A percentile compares a stretch with the other conserved stretches of the same genome.
phyloP scores from a whole-genome alignment of 2,888 invertebrate genomes.

The Eupithecia vulgata region DNA sequence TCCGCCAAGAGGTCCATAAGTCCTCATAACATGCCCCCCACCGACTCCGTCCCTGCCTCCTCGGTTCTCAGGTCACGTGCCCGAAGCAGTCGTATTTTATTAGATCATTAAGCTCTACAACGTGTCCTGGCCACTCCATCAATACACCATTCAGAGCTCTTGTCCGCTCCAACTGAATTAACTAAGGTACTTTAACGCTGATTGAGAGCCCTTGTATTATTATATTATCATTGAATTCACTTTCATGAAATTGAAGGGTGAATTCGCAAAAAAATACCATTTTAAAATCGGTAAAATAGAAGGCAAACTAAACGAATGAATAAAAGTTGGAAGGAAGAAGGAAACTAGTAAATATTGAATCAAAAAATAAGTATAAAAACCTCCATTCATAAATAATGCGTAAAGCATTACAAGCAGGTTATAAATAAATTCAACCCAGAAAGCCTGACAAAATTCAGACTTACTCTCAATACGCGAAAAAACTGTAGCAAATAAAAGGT shows the following conservation, averaged over 20 bases:
- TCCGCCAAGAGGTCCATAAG: neutral
- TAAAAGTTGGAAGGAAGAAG: neutral
- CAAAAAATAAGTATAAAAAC: neutral
- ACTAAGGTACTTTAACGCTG: constrained; percentile 32
- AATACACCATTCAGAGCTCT: constrained; percentile 55
- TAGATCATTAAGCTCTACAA: constrained; percentile 66
- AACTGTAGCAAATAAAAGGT: constrained; percentile 31
- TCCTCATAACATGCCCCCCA: constrained; percentile 10
- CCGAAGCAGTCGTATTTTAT: constrained; percentile 65
- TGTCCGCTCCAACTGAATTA: constrained; percentile 44
- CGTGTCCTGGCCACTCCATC: constrained; percentile 62
- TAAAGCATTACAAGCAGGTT: constrained; percentile 2
- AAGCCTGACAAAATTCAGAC: constrained; percentile 25
- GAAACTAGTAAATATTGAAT: neutral
- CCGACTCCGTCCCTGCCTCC: constrained; percentile 26
- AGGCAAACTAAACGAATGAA: neutral
- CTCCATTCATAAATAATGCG: neutral
- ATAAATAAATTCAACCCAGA: constrained; percentile 27
- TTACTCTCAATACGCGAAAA: constrained; percentile 30
- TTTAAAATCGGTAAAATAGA: neutral
- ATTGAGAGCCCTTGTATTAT: constrained; percentile 25
- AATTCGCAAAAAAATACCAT: neutral
- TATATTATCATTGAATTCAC: neutral
- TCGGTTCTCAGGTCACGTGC: constrained; percentile 57
- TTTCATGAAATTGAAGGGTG: neutral